These are phyloP conservation scores for Syrphus vitripennis DNA, from an alignment of 2,888 invertebrate genomes.

Conservation along the genomic window DNA sequence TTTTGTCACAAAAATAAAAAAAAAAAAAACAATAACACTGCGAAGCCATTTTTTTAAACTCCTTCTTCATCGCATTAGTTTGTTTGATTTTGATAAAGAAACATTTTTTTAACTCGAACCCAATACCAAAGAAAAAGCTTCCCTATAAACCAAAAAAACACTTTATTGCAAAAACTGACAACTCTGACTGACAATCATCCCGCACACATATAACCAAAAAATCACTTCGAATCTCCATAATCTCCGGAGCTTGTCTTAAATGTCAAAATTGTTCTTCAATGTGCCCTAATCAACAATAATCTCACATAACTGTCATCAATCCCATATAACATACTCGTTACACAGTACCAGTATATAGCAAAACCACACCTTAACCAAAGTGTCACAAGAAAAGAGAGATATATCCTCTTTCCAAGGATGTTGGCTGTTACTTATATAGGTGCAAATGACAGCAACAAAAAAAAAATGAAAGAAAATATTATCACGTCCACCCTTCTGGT, in stretches of 20 bases:
- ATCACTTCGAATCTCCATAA: background rate
- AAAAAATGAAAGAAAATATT: background rate
- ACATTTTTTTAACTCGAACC: no score
- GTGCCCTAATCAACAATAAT: background rate
- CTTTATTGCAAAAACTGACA: background rate
- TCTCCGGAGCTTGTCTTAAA: background rate
- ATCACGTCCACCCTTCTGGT: slow-evolving; percentile 4
- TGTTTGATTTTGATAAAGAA: no score
- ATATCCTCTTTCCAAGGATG: background rate
- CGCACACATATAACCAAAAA: no score
- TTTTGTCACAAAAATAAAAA: no score
- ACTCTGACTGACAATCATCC: background rate
- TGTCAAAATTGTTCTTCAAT: slow-evolving; percentile 16
- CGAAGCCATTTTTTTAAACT: no score
- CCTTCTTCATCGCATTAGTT: no score
- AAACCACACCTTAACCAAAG: slow-evolving; percentile 3
- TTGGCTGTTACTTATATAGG: background rate
- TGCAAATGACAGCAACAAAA: background rate
- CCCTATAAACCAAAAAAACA: no score
- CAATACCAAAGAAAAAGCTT: no score
- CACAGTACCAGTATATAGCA: background rate
- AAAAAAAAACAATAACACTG: no score
- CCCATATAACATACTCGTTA: background rate
- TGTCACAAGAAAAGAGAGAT: no score
- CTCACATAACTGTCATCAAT: background rate